Base-by-base conservation (phyloP, 1,140 invertebrate genomes). In the Aphelenchoides fujianensis region DNA sequence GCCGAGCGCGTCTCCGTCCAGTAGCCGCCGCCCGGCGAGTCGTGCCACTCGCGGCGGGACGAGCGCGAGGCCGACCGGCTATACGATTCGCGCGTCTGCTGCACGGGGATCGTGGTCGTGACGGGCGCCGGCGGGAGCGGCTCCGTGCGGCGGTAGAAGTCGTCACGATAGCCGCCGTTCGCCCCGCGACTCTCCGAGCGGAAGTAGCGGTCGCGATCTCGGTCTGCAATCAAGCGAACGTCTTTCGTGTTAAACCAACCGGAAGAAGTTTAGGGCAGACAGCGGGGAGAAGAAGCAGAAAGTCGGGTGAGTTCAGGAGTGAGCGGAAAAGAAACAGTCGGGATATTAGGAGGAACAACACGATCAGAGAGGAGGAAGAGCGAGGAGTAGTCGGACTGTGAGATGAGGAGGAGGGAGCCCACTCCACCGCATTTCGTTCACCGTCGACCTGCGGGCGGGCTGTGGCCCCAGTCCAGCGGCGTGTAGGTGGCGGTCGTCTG, bases 191-290 rank as follows among this genome's bases (percentile, higher is more conserved):
- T 7, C 34, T 59, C 55, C 12, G 55, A 59, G 28, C 55, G 55
- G 34, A 30, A 59, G 23, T 48, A 48, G 41, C 41, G 41, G 23
- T n/a, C n/a, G n/a, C n/a, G n/a, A n/a, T n/a, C n/a, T n/a, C n/a
- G n/a, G n/a, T 31, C 59, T 61, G 31, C 28, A 61, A 61, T 61
- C 59, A 31, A 31, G 27, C n/a, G 31, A n/a, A 61, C 16, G 2
- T 19, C n/a, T n/a, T n/a, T n/a, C n/a, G n/a, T n/a, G 59, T 61
- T 31, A 19, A 61, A 61, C 30, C 36, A n/a, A 34, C 19, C 31
- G 1, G n/a, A 61, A 35, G 59, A 61, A 61, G 2, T 19, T 19
- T 23, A 53, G 27, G 52, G 19, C 19, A 53, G 19, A 53, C 19
- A 61, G n/a, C 1, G 16, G 36, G 59, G 16, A n/a, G n/a, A 31